Percentiles rank a stretch among this genome's conserved stretches.
phyloP scores from a whole-genome alignment of 2,797 vertebrate species.

The Clarias pachynema region DNA sequence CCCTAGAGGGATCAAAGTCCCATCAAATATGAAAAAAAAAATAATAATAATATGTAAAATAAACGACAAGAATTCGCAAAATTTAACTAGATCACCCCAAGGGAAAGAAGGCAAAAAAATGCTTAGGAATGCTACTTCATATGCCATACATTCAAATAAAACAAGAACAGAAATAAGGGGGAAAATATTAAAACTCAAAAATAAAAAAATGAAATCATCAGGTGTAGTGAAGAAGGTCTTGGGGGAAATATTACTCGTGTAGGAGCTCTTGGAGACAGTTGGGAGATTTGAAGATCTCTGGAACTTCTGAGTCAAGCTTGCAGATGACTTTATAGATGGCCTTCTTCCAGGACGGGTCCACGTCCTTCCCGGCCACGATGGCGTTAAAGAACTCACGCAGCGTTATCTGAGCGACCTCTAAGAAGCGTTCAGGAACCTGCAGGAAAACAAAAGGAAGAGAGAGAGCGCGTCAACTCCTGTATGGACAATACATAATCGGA shows the following conservation, averaged over 20 bases:
- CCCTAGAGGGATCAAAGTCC: slow-evolving; percentile 7
- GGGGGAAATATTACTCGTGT: slow-evolving; percentile 74
- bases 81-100: slow-evolving; percentile 30
- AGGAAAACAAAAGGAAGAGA: not conserved
- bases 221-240: not conserved
- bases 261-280: slow-evolving; percentile 90
- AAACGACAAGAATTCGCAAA: slow-evolving; percentile 18
- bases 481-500: not conserved
- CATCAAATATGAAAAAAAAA: slow-evolving; percentile 14
- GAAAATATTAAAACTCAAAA: not conserved
- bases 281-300: slow-evolving; percentile 88
- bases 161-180: slow-evolving; percentile 3
- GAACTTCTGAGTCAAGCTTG: slow-evolving; percentile 89
- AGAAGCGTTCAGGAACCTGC: slow-evolving; percentile 74
- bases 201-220: slow-evolving; percentile 15
- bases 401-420: slow-evolving; percentile 90
- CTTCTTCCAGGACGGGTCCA: slow-evolving; percentile 92
- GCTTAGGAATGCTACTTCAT: slow-evolving; percentile 46
- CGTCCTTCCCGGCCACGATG: slow-evolving; percentile 89
- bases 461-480: not conserved
- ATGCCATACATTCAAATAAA: slow-evolving; percentile 40
- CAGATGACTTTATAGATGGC: slow-evolving; percentile 94
- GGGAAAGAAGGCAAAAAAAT: slow-evolving; percentile 2
- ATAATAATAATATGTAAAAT: not conserved
- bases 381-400: slow-evolving; percentile 92